Conservation (phyloP, 2,797 vertebrate species). For the Sylvia borin region DNA sequence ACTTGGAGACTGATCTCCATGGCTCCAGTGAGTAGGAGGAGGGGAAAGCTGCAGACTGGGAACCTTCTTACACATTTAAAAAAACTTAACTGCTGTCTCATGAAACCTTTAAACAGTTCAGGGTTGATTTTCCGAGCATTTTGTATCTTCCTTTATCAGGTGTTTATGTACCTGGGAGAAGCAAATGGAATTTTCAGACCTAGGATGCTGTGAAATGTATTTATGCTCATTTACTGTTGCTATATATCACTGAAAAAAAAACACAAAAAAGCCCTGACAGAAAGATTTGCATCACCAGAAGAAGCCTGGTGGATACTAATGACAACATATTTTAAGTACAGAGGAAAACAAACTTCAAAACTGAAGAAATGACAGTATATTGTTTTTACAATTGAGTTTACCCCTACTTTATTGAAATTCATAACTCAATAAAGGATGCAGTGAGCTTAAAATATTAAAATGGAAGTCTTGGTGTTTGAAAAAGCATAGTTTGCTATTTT, state of each 20-base stretch:
- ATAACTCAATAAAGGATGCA: neutral
- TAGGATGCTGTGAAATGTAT: neutral
- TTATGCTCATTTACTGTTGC: neutral
- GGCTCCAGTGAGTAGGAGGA: neutral
- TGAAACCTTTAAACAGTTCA: neutral
- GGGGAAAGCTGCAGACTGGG: neutral
- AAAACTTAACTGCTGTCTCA: neutral
- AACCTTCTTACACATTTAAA: neutral
- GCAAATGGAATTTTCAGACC: neutral
- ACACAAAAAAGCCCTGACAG: neutral
- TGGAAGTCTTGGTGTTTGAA: neutral
- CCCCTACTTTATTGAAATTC: neutral
- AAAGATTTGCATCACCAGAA: neutral
- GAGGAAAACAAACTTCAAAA: neutral
- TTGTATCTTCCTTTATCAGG: neutral
- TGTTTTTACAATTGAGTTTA: neutral
- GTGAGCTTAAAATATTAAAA: neutral
- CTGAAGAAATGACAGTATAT: neutral
- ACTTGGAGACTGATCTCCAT: neutral
- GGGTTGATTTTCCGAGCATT: neutral
- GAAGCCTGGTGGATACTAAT: neutral
- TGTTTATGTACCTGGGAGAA: neutral
- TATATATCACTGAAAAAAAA: neutral
- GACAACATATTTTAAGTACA: neutral
- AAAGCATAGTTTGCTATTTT: neutral